Evolutionary conservation across 2,113 vertebrate species (phyloP).

Genomic region (Callionymus lyra): DNA sequence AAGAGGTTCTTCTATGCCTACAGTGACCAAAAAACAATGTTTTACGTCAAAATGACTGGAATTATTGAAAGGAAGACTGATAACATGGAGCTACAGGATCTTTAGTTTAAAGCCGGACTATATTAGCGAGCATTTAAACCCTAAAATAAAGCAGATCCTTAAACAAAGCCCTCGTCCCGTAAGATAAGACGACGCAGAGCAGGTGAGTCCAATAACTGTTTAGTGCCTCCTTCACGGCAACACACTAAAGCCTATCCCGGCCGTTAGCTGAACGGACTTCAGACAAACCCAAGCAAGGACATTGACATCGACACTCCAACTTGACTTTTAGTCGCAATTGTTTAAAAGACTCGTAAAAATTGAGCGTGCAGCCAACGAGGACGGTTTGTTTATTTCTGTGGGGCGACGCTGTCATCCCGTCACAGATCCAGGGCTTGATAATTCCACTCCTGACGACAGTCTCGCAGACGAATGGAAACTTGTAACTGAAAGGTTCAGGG

Average conservation of each 20-base stretch:
- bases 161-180: slow-evolving; percentile 16
- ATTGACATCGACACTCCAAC: slow-evolving; percentile 45
- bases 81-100: too few relatives aligned
- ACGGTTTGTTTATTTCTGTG: slow-evolving; percentile 44
- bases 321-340: slow-evolving; percentile 34
- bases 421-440: slow-evolving; percentile 43
- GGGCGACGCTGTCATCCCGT: slow-evolving; percentile 29
- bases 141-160: too few relatives aligned
- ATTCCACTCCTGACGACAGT: slow-evolving; percentile 28
- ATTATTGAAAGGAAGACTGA: too few relatives aligned
- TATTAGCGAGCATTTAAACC: too few relatives aligned
- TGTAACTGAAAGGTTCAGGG: slow-evolving; percentile 42
- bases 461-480: slow-evolving; percentile 42
- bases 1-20: too few relatives aligned
- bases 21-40: too few relatives aligned
- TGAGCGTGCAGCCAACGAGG: slow-evolving; percentile 42
- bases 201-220: slow-evolving; percentile 33
- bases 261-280: slow-evolving; percentile 22
- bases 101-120: too few relatives aligned
- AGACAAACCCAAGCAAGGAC: slow-evolving; percentile 30
- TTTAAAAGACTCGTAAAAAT: slow-evolving; percentile 39
- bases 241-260: slow-evolving; percentile 30
- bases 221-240: slow-evolving; percentile 43
- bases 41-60: too few relatives aligned
- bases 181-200: slow-evolving; percentile 22